Evolutionary conservation across 1,140 invertebrate genomes (phyloP), one percentile per base, ranked within the genome.

Genomic region (Caerostris darwini): DNA sequence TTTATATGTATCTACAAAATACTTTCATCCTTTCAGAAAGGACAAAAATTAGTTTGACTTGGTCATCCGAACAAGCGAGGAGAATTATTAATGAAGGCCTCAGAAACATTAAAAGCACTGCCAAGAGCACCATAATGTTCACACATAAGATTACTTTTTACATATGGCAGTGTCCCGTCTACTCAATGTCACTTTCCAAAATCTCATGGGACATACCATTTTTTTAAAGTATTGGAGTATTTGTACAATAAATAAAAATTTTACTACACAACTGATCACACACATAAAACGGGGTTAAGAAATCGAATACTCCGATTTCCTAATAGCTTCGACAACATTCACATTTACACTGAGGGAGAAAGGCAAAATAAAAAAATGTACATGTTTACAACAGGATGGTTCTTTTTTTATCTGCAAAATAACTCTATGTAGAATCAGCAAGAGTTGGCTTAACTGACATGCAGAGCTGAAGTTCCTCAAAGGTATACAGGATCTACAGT

Each of bases 1-100:
- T 94, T 94, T 94, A 94, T 94, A 87, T 88, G 85, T 94, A 94
- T 94, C 92, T 94, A 94, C 92, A 94, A 94, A 94, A 94, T 94
- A 94, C 92, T 94, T 71, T 94, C 53, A 94, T 71, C 92, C 92
- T 81, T 77, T 94, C 61, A 58, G 34, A 92, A 92, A 61, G 91
- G 82, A 85, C 61, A 19, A 50, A 54, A 92, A 92, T 82, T 85
- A 59, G 81, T 81, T 89, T 88, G 71, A 88, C n/a, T 57, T 92
- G 50, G 58, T 59, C 57, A 92, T 92, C 71, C 64, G 58, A 86
- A 69, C 54, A 87, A 88, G 59, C 86, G 81, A 77, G 92, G 85
- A 89, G 53, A 94, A 17, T 93, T 53, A 88, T 59, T 89, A 88
- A 19, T 50, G 71, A 94, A 94, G 92, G 92, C 92, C 92, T 94